Evolutionary conservation across 2,797 vertebrate genomes (phyloP).

Genomic region (Ceyx erithaca): DNA sequence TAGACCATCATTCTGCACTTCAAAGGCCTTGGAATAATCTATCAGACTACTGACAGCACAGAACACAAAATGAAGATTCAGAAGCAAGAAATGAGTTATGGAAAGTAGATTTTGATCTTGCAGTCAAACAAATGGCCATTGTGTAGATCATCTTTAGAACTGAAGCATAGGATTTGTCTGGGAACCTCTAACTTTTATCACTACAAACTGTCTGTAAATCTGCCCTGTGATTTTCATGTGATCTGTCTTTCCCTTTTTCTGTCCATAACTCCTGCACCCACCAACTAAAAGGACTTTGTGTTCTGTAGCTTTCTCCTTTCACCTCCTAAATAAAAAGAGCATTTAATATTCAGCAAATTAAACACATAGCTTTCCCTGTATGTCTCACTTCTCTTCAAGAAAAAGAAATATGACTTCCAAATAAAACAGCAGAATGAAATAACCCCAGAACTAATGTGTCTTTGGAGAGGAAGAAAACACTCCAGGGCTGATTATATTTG

Average conservation of each 20-base stretch:
- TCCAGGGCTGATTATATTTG: conserved; percentile 32
- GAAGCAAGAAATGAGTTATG: neutral
- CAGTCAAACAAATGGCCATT: neutral
- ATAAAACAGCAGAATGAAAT: conserved; percentile 45
- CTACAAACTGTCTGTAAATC: neutral
- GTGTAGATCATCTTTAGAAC: neutral
- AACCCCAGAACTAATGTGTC: conserved; percentile 26
- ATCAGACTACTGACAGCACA: conserved; percentile 8
- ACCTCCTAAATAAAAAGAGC: conserved; percentile 2
- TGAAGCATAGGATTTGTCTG: neutral
- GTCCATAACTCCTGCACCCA: neutral
- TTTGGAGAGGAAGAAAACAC: conserved; percentile 12
- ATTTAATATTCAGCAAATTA: conserved; percentile 11
- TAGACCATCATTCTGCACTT: neutral
- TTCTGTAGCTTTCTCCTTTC: conserved; percentile 1
- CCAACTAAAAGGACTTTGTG: neutral
- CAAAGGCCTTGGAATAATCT: neutral
- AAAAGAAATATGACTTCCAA: conserved; percentile 5
- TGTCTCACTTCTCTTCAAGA: neutral
- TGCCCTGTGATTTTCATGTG: neutral
- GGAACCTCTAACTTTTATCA: neutral
- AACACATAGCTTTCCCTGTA: neutral
- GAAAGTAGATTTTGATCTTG: neutral
- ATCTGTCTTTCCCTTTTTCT: neutral
- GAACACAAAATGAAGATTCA: conserved; percentile 3